Evolutionary conservation across 2,888 invertebrate species (phyloP).

Genomic region (Cryptocheilus praepositus): DNA sequence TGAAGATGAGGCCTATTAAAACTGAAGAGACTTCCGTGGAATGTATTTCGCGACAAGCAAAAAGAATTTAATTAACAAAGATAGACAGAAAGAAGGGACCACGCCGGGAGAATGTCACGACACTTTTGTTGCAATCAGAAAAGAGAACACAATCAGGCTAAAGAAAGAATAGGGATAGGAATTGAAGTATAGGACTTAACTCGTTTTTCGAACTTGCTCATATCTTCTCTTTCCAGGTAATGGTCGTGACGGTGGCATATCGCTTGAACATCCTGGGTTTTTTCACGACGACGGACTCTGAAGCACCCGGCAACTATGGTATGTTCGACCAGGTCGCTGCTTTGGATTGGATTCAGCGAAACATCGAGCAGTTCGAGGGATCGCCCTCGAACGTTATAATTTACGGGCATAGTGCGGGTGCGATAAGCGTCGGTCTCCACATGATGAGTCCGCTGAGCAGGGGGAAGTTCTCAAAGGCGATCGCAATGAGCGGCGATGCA

Average conservation of each 20-base stretch:
- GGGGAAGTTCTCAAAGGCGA: conserved; percentile 84
- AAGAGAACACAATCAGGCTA: not conserved
- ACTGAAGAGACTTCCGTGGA: too few relatives aligned
- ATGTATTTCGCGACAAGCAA: too few relatives aligned
- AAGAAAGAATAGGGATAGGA: not conserved
- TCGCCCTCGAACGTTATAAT: conserved; percentile 85
- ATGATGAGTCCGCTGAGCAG: conserved; percentile 76
- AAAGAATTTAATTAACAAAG: not conserved
- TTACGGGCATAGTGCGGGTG: conserved; percentile 88
- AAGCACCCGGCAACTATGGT: conserved; percentile 87
- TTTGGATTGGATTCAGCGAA: conserved; percentile 85
- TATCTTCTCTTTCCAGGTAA: conserved; percentile 75
- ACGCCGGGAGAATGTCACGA: not conserved
- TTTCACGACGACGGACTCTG: conserved; percentile 85
- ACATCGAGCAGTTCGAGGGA: conserved; percentile 85
- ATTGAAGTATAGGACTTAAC: not conserved
- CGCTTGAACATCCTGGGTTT: conserved; percentile 90
- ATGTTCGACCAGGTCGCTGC: conserved; percentile 89
- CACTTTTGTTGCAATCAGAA: not conserved
- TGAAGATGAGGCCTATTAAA: too few relatives aligned
- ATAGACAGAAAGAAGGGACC: not conserved
- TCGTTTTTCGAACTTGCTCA: not conserved
- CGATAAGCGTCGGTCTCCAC: conserved; percentile 86
- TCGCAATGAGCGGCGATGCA: conserved; percentile 88
- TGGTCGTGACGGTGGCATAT: conserved; percentile 87